Conservation (phyloP, 1,140 invertebrate species). For the Drosophila micromelanica region DNA sequence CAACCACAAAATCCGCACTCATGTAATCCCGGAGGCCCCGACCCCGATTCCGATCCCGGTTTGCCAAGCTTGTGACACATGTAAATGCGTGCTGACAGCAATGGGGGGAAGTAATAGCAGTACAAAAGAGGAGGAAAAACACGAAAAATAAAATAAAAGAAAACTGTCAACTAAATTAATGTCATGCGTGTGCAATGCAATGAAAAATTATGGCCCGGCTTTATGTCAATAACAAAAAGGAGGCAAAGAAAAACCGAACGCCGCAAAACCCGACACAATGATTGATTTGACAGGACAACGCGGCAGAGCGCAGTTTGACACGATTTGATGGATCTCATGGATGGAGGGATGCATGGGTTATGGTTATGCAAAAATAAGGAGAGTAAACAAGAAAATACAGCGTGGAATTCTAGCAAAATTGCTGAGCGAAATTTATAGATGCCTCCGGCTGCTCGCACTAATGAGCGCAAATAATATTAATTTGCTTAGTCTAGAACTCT, state of each 20-base stretch:
- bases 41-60: not conserved
- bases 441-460: slow-evolving; percentile 71
- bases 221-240: slow-evolving; percentile 79
- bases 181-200: slow-evolving; percentile 81
- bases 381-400: not conserved
- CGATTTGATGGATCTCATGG: slow-evolving; percentile 35
- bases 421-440: slow-evolving; percentile 2
- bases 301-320: slow-evolving; percentile 23
- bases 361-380: slow-evolving; percentile 10
- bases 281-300: slow-evolving; percentile 82
- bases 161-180: slow-evolving; percentile 84
- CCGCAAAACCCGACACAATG: slow-evolving; percentile 60
- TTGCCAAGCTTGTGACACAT: slow-evolving; percentile 63
- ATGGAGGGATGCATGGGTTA: slow-evolving; percentile 3
- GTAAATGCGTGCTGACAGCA: slow-evolving; percentile 79
- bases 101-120: slow-evolving; percentile 47
- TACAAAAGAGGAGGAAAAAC: slow-evolving; percentile 50
- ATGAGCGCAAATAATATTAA: slow-evolving; percentile 80
- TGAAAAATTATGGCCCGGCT: slow-evolving; percentile 81
- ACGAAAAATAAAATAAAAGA: slow-evolving; percentile 62
- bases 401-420: slow-evolving; percentile 31
- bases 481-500: slow-evolving; percentile 30
- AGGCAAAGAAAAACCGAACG: slow-evolving; percentile 24
- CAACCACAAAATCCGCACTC: slow-evolving; percentile 67
- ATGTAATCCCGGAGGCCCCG: slow-evolving; percentile 29